Evolutionary conservation across 2,888 invertebrate species (phyloP).

Genomic region (Coenonympha glycerion): DNA sequence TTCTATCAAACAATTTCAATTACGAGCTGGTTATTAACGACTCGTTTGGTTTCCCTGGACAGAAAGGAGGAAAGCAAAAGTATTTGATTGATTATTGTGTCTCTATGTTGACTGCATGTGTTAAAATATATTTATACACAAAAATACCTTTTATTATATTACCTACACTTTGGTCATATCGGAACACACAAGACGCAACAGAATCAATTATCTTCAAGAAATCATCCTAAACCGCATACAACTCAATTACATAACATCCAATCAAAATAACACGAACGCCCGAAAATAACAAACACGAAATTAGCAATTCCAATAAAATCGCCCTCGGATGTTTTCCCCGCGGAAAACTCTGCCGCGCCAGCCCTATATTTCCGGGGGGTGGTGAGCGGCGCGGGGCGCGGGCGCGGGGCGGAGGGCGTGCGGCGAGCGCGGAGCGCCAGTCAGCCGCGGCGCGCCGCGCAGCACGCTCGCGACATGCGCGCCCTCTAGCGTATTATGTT

Average conservation of each 20-base stretch:
- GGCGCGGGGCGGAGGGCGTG: conserved; percentile 29
- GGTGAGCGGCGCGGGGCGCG: conserved; percentile 33
- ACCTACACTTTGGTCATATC: too few relatives aligned
- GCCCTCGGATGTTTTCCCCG: conserved; percentile 4
- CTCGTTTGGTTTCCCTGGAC: too few relatives aligned
- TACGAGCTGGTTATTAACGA: too few relatives aligned
- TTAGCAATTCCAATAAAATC: conserved; percentile 9
- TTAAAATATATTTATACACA: too few relatives aligned
- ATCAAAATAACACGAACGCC: conserved; percentile 6
- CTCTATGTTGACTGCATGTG: too few relatives aligned
- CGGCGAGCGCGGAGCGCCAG: conserved; percentile 46
- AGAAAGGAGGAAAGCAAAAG: too few relatives aligned
- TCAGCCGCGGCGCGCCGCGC: conserved; percentile 72
- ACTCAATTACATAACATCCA: conserved; percentile 1
- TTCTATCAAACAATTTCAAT: too few relatives aligned
- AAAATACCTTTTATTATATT: too few relatives aligned
- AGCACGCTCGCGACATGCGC: conserved; percentile 69
- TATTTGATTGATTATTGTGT: too few relatives aligned
- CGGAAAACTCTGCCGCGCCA: conserved; percentile 49
- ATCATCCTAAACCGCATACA: background rate
- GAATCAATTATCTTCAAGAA: too few relatives aligned
- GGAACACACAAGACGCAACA: too few relatives aligned
- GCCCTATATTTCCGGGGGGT: conserved; percentile 50
- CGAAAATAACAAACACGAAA: conserved; percentile 6
- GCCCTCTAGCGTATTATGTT: conserved; percentile 81